These are phyloP conservation scores for Corella eumyota DNA, from an alignment of 23 tunicate species.

Conservation along the genomic window DNA sequence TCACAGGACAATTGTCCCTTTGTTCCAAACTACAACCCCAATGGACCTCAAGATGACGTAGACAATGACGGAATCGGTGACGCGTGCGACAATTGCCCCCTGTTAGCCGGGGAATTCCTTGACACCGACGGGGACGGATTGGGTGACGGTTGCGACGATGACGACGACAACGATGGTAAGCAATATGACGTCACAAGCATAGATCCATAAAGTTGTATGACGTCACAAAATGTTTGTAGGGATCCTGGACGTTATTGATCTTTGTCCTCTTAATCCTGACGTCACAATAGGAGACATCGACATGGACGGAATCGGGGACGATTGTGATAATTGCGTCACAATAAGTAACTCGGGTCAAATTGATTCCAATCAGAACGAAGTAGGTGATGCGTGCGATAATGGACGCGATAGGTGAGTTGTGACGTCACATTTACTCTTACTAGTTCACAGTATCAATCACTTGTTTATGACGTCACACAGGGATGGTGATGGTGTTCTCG, in stretches of 20 bases:
- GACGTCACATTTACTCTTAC: no score
- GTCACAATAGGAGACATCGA: constrained; percentile 7
- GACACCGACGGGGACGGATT: constrained; percentile 31
- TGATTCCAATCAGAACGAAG: constrained; percentile 18
- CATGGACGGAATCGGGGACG: constrained; percentile 11
- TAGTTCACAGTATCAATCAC: no score
- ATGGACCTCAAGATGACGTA: constrained; percentile 5
- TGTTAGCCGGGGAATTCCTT: constrained; percentile 15
- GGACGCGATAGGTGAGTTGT: constrained; percentile 11
- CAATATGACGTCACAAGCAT: no score
- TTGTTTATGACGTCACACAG: no score
- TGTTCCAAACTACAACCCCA: constrained; percentile 15
- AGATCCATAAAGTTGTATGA: no score
- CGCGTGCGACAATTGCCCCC: constrained; percentile 26
- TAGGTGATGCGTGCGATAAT: constrained; percentile 17
- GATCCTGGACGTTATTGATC: constrained; percentile 5
- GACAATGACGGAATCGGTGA: constrained; percentile 25
- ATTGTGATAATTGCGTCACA: constrained; percentile 14
- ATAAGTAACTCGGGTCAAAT: constrained; percentile 1
- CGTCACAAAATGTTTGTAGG: no score
- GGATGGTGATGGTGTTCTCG: constrained; percentile 16
- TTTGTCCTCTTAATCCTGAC: constrained; percentile 10
- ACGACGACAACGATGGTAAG: constrained; percentile 12
- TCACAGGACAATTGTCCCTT: constrained; percentile 31
- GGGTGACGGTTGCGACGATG: constrained; percentile 24